Percentiles rank a stretch among this genome's conserved stretches.
Evolutionary conservation across 2,113 vertebrate species (phyloP).

Genomic region (Natator depressus): DNA sequence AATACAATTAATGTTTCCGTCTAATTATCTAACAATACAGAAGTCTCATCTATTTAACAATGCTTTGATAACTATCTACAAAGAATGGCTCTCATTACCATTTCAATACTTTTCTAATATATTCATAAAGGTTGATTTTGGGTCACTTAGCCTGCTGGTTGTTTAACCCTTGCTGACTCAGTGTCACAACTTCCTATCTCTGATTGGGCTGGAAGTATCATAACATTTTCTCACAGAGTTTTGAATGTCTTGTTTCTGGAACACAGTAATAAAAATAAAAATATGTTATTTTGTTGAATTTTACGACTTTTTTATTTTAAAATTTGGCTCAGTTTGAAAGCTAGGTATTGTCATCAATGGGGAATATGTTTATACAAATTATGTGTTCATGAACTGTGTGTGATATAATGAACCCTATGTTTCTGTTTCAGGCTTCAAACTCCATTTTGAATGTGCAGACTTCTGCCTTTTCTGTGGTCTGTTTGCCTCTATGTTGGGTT

Average conservation of each 20-base stretch:
- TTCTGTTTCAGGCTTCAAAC: not conserved
- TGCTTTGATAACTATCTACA: no score
- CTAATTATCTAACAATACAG: no score
- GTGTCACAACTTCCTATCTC: not conserved
- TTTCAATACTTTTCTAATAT: no score
- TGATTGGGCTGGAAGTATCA: not conserved
- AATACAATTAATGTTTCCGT: no score
- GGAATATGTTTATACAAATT: not conserved
- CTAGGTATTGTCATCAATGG: not conserved
- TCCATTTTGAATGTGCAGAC: not conserved
- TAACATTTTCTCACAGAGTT: not conserved
- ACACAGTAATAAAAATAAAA: not conserved
- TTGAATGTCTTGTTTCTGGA: not conserved
- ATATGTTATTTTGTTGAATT: not conserved
- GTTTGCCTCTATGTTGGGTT: not conserved
- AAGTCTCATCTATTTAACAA: no score
- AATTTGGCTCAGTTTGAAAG: not conserved
- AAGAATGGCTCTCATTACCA: no score
- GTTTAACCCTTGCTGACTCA: no score
- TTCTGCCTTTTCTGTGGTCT: not conserved
- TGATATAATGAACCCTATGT: not conserved
- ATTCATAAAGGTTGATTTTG: no score
- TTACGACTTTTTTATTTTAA: not conserved
- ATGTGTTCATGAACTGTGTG: not conserved
- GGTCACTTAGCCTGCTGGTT: no score